These are phyloP conservation scores for Aptenodytes patagonicus DNA, from an alignment of 2,113 vertebrate genomes.

Conservation along the genomic window DNA sequence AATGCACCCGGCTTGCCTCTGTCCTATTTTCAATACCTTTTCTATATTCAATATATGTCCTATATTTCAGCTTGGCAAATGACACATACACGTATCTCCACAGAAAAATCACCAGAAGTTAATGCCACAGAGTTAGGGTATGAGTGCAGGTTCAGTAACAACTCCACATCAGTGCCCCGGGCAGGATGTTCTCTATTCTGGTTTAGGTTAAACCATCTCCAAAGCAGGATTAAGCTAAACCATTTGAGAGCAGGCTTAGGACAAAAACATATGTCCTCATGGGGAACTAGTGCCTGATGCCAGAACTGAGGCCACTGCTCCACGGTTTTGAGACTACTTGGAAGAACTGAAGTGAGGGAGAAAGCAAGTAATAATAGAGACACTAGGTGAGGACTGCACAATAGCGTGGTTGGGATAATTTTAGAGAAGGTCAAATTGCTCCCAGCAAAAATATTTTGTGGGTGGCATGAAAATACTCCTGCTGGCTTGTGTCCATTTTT, in stretches of 20 bases:
- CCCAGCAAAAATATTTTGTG: neutral
- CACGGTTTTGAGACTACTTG: neutral
- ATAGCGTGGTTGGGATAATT: neutral
- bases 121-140: neutral
- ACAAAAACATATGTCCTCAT: neutral
- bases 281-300: neutral
- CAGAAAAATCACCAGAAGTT: neutral
- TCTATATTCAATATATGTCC: neutral
- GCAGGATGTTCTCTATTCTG: neutral
- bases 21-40: neutral
- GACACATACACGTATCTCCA: fast-evolving
- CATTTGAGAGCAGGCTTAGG: neutral
- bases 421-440: neutral
- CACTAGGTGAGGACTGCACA: neutral
- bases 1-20: neutral
- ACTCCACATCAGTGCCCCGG: neutral
- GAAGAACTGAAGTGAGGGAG: neutral
- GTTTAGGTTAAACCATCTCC: neutral
- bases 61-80: neutral
- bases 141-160: neutral
- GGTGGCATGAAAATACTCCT: neutral
- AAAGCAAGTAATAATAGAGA: neutral
- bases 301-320: neutral
- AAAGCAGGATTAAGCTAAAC: neutral
- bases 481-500: neutral